Evolutionary conservation across 2,888 invertebrate genomes (phyloP), one percentile per base, ranked within the genome.

Genomic region (Entomobrya multifasciata): DNA sequence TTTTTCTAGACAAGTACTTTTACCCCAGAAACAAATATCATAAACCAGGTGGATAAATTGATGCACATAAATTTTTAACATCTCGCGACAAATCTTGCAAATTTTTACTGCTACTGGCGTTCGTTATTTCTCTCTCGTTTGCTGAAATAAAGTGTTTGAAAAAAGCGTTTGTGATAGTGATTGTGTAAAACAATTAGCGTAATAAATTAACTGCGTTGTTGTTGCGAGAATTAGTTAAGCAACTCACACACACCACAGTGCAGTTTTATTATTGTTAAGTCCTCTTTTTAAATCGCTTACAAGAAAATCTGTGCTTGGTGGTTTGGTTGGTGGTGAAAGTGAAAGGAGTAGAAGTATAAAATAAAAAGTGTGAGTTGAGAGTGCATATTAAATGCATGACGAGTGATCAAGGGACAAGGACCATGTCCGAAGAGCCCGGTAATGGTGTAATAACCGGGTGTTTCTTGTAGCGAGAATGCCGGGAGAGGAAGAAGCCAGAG

Each of bases 401-500:
- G 84, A 80, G 81, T 74, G 55, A 49, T 22, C 52, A 83, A 86
- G 89, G 88, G 89, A 88, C 83, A 67, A 87, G 89, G 89, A 89
- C 88, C 67, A 90, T 90, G 90, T 90, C 89, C 89, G 89, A 87
- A 87, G 87, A 86, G 89, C 89, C 90, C 90, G 90, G 90, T 89
- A 88, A 89, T 89, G 90, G 89, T 90, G 89, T 89, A 84, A 88
- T 27, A 88, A 81, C 90, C 90, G 90, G 90, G 90, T 90, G 89
- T 89, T 89, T 88, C 88, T 89, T 88, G 87, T 90, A 89, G 89
- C 89, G 90, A 91, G 91, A 90, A 91, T 91, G 91, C 91, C 90
- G 90, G 91, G 91, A 90, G 91, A 91, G 90, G 90, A 91, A 88
- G 90, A 90, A 89, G 82, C 90, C 84, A 90, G 89, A 90, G 88